Conservation (phyloP, 2,113 vertebrate genomes). For the Bungarus multicinctus region DNA sequence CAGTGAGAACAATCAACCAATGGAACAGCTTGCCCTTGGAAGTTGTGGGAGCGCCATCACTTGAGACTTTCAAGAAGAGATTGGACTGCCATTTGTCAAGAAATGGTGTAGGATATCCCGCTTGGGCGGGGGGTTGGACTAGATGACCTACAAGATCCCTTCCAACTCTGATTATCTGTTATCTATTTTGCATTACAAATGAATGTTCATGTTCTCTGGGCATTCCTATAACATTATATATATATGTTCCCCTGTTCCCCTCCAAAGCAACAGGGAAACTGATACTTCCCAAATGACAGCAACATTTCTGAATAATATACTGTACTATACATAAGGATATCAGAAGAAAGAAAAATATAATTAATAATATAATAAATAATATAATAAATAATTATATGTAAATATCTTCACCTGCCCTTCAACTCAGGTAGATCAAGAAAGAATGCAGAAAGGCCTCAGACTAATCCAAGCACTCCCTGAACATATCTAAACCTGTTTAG, state of each 20-base stretch:
- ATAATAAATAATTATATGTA: not conserved
- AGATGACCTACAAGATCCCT: no score
- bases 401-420: not conserved
- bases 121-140: no score
- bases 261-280: not conserved
- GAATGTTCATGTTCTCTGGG: not conserved
- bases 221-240: not conserved
- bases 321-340: not conserved
- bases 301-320: not conserved
- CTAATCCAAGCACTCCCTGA: not conserved
- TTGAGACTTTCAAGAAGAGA: no score
- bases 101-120: no score
- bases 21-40: no score
- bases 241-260: not conserved
- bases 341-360: not conserved
- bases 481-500: not conserved
- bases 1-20: no score
- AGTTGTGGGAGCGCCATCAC: no score
- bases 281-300: not conserved
- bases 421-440: not conserved
- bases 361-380: no score
- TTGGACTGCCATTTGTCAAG: no score
- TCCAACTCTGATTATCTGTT: no score
- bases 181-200: constrained; percentile 7
- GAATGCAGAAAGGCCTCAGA: not conserved